phyloP scores from a whole-genome alignment of 2,113 vertebrate genomes.

The Carassius gibelio region DNA sequence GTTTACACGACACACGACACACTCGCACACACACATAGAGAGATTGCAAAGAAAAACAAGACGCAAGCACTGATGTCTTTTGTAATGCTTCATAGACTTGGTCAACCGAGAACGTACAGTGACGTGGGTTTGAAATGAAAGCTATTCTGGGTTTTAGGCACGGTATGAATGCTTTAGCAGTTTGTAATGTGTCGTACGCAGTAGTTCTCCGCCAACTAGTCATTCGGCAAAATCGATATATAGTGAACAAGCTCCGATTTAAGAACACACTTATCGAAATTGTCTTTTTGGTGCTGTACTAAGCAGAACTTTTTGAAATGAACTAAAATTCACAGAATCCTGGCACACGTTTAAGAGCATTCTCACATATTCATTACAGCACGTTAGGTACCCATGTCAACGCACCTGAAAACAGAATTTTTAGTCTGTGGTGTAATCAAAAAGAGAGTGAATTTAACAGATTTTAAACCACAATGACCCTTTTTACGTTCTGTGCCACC shows the following conservation, averaged over 20 bases:
- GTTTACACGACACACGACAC: constrained; percentile 28
- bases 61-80: constrained; percentile 47
- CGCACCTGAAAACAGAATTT: constrained; percentile 2
- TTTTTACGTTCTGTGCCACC: constrained; percentile 17
- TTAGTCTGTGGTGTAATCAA: constrained; percentile 6
- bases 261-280: constrained; percentile 40
- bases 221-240: constrained; percentile 15
- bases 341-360: constrained; percentile 40
- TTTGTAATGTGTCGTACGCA: constrained; percentile 10
- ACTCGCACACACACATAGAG: constrained; percentile 31
- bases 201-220: constrained; percentile 11
- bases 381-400: constrained; percentile 5
- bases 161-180: constrained; percentile 51
- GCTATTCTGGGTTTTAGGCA: constrained; percentile 59
- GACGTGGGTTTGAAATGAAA: constrained; percentile 49
- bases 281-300: constrained; percentile 45
- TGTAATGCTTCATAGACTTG: constrained; percentile 19
- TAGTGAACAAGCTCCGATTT: constrained; percentile 46
- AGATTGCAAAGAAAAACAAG: constrained; percentile 39
- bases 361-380: constrained; percentile 8
- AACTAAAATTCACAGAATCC: constrained; percentile 8
- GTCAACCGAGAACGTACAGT: constrained; percentile 54
- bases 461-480: background rate
- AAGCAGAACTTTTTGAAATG: constrained; percentile 19
- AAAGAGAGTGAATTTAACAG: background rate